Conservation (phyloP, 2,888 invertebrate species). For the Pediacus dermestoides region DNA sequence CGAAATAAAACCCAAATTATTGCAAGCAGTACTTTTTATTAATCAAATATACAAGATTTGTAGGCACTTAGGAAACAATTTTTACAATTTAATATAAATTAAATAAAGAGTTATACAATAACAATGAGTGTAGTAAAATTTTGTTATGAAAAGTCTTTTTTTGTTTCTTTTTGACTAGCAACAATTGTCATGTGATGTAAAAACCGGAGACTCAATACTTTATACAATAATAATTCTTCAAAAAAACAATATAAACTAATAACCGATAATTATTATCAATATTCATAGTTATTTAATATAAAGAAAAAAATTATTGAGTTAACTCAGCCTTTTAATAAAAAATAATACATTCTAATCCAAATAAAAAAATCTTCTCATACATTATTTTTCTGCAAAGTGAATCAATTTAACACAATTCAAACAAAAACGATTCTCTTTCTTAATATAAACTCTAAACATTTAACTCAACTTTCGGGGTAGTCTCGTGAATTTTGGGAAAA, state of each 20-base stretch:
- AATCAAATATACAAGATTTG: slow-evolving; percentile 8
- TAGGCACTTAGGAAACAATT: slow-evolving; percentile 21
- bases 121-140: no score
- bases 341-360: no score
- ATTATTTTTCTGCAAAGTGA: background rate
- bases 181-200: no score
- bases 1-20: slow-evolving; percentile 4
- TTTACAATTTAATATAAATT: slow-evolving; percentile 31
- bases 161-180: no score
- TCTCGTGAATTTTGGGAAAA: slow-evolving; percentile 36
- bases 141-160: no score
- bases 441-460: slow-evolving; percentile 24
- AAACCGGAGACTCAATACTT: no score
- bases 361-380: slow-evolving; percentile 3
- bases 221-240: no score
- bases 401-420: slow-evolving; percentile 2
- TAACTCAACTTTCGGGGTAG: slow-evolving; percentile 32
- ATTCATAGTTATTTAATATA: no score
- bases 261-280: no score
- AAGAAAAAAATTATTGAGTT: no score
- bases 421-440: slow-evolving; percentile 4
- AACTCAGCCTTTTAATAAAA: no score
- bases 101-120: slow-evolving; percentile 31
- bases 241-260: no score
- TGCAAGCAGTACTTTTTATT: slow-evolving; percentile 9